Percentiles rank a stretch among this genome's conserved stretches.
phyloP scores from a whole-genome alignment of 2,113 vertebrate species.

The Toxostoma redivivum region DNA sequence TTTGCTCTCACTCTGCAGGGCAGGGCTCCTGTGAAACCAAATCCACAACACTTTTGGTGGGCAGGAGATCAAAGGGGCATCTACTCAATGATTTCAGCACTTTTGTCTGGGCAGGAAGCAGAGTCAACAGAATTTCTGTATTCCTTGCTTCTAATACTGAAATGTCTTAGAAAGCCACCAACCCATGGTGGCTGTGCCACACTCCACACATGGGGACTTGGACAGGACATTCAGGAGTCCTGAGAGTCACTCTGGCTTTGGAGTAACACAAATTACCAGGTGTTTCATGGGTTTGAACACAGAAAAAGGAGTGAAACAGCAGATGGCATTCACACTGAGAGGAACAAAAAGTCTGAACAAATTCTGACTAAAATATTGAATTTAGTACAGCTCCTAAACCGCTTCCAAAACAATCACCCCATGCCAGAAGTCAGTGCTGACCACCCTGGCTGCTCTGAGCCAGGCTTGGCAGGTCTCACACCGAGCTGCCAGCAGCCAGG shows the following conservation, averaged over 20 bases:
- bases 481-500: not conserved
- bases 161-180: not conserved
- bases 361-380: not conserved
- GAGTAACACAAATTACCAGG: not conserved
- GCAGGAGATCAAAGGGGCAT: not conserved
- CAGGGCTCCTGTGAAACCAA: not conserved
- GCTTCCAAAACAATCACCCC: not conserved
- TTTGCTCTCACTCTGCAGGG: not conserved
- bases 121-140: not conserved
- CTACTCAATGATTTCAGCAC: rapidly evolving
- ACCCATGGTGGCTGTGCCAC: not conserved
- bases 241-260: not conserved
- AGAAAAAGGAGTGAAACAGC: not conserved
- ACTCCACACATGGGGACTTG: not conserved
- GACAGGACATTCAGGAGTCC: not conserved
- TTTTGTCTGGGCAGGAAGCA: not conserved
- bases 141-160: not conserved
- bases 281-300: not conserved
- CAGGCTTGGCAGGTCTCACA: not conserved
- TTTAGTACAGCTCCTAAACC: not conserved
- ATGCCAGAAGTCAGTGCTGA: rapidly evolving
- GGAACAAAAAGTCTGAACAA: not conserved
- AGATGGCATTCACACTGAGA: not conserved
- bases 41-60: not conserved
- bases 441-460: not conserved